Conservation (phyloP, 2,888 invertebrate species). For the Pachydiplax longipennis region DNA sequence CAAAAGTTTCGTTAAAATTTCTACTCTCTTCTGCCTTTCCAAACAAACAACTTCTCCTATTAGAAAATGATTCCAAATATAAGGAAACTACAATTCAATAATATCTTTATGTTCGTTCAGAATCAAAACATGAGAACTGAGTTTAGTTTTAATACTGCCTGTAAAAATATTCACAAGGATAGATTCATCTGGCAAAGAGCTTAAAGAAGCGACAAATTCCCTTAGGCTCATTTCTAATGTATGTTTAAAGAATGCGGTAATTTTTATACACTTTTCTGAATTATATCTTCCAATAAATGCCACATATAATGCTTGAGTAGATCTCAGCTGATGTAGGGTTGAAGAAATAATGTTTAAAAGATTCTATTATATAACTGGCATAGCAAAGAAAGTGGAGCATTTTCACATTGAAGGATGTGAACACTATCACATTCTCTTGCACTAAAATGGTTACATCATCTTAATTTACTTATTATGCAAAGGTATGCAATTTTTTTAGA, state of each 20-base stretch:
- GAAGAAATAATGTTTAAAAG: neutral
- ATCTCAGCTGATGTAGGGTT: constrained; percentile 7
- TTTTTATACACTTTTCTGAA: constrained; percentile 40
- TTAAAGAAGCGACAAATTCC: neutral
- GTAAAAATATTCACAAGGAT: neutral
- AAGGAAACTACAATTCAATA: neutral
- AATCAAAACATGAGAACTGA: neutral
- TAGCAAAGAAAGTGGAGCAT: constrained; percentile 7
- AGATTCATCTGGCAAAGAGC: constrained; percentile 5
- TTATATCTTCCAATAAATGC: constrained; percentile 33
- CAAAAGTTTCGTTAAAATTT: neutral
- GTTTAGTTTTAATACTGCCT: neutral
- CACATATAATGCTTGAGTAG: constrained; percentile 38
- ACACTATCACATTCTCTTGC: constrained; percentile 10
- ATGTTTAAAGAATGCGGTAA: constrained; percentile 12
- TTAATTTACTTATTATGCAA: neutral
- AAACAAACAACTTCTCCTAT: neutral
- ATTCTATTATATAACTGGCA: constrained; percentile 29
- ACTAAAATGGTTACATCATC: neutral
- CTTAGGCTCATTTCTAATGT: neutral
- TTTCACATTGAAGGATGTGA: constrained; percentile 21
- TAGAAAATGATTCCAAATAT: neutral
- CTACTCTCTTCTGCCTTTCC: neutral
- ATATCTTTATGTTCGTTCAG: neutral
- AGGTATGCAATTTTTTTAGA: constrained; percentile 1